Percentiles rank a stretch among this genome's conserved stretches.
phyloP scores from a whole-genome alignment of 2,888 invertebrate genomes.

The Neria commutata region DNA sequence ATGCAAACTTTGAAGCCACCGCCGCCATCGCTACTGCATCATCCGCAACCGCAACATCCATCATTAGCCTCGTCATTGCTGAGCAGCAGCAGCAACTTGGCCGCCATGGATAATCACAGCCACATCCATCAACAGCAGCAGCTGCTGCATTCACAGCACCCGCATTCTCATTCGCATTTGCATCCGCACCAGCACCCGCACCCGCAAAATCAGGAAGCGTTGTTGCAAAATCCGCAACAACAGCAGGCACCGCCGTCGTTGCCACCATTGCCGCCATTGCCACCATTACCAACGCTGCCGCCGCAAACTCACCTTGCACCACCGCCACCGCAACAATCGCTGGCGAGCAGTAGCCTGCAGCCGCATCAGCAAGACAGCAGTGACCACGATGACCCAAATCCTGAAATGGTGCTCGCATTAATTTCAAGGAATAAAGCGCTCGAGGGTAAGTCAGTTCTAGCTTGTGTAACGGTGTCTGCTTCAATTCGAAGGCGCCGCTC shows the following conservation, averaged over 20 bases:
- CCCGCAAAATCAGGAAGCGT: slow-evolving; percentile 38
- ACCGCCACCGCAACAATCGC: slow-evolving; percentile 13
- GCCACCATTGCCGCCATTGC: neutral
- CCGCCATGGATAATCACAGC: slow-evolving; percentile 49
- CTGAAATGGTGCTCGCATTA: slow-evolving; percentile 83
- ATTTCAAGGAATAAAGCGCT: slow-evolving; percentile 86
- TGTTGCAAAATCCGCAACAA: too few relatives aligned
- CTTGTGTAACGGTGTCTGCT: slow-evolving; percentile 10
- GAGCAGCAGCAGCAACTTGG: slow-evolving; percentile 32
- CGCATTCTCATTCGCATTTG: slow-evolving; percentile 35
- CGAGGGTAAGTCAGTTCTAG: slow-evolving; percentile 85
- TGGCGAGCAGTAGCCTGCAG: slow-evolving; percentile 28
- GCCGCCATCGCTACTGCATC: slow-evolving; percentile 47
- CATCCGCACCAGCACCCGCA: slow-evolving; percentile 39
- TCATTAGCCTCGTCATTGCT: slow-evolving; percentile 35
- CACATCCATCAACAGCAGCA: slow-evolving; percentile 36
- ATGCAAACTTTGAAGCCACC: slow-evolving; percentile 60
- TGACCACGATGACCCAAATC: slow-evolving; percentile 70
- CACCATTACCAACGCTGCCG: slow-evolving; percentile 8
- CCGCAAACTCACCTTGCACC: slow-evolving; percentile 25
- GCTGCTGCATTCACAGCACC: slow-evolving; percentile 33
- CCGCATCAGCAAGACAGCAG: slow-evolving; percentile 24
- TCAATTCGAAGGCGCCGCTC: neutral
- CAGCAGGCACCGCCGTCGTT: slow-evolving; percentile 30
- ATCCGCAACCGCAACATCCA: slow-evolving; percentile 38